Evolutionary conservation across 2,797 vertebrate species (phyloP), one percentile per base, ranked within the genome.

Genomic region (Oceanodroma leucorhoa): DNA sequence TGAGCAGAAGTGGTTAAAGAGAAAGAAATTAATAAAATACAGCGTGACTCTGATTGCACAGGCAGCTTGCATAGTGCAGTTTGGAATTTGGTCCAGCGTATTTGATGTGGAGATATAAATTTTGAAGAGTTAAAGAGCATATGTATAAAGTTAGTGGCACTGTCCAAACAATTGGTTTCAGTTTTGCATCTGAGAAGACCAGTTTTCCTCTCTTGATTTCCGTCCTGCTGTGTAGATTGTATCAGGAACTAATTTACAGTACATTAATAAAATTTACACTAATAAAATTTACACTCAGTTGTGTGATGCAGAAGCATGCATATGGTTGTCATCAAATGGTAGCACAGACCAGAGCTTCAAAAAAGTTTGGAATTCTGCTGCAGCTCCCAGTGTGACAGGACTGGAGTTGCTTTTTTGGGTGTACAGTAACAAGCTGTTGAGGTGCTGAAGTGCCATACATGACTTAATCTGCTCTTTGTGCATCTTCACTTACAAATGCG

Each of bases 291-390:
- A 9, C 57, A 36, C 69, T 85, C 48, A 0, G 8, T 40, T 79
- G 58, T 79, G 43, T 70, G 77, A 72, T 93, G 51, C 72, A 62
- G 66, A 70, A 79, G 53, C 36, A 2, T 82, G 38, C 50, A 24
- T 64, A 26, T 92, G 95, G 64, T 77, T 95, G 86, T 89, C 77
- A 89, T 95, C 62, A 94, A 77, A 73, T 60, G 21, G 83, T 75
- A 76, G 73, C 54, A 22, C 38, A 83, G 75, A 45, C 17, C 70
- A 90, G 66, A 61, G 46, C 41, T 94, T 64, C 30, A 40, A 0
- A 53, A 34, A 73, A 41, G 5, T 23, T 45, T 61, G 70, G 20
- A 32, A 40, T 72, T 69, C 62, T 83, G 27, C 34, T 81, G 58
- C 36, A 76, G 61, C 70, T 91, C 21, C 29, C 8, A 14, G 11